Percentiles rank a stretch among this genome's conserved stretches.
Evolutionary conservation across 23 tunicate genomes (phyloP).

Genomic region (Botrylloides violaceus): DNA sequence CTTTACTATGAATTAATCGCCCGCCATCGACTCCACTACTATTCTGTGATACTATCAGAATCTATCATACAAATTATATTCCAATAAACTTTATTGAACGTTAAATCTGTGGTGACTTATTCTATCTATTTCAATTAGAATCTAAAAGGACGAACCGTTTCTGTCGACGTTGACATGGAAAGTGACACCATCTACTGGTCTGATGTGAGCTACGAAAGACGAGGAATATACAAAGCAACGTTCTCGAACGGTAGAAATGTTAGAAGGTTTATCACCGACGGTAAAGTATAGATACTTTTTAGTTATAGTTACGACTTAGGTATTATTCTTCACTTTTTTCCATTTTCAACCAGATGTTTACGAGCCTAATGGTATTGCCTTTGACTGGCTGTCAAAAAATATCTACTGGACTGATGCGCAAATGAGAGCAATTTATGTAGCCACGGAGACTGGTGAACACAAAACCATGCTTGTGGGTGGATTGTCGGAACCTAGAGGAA

Average conservation of each 20-base stretch:
- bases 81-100: too few species aligned
- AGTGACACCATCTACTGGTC: conserved; percentile 68
- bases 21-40: too few species aligned
- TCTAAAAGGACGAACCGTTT: conserved; percentile 51
- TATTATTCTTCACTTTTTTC: background rate
- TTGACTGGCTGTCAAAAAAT: conserved; percentile 86
- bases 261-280: conserved; percentile 52
- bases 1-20: too few species aligned
- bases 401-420: conserved; percentile 99
- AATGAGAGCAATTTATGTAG: conserved; percentile 84
- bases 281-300: conserved; percentile 18
- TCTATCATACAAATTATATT: too few species aligned
- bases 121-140: too few species aligned
- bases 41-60: too few species aligned
- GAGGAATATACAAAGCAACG: conserved; percentile 78
- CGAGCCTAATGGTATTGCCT: conserved; percentile 94
- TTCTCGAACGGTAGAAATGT: conserved; percentile 45
- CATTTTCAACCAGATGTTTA: conserved; percentile 38
- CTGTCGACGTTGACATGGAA: conserved; percentile 62
- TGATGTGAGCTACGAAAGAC: conserved; percentile 51
- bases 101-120: too few species aligned
- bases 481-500: conserved; percentile 66
- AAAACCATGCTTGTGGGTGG: conserved; percentile 60
- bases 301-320: background rate
- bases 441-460: conserved; percentile 57